Evolutionary conservation across 2,113 vertebrate species (phyloP).

Genomic region (Thryonomys swinderianus): DNA sequence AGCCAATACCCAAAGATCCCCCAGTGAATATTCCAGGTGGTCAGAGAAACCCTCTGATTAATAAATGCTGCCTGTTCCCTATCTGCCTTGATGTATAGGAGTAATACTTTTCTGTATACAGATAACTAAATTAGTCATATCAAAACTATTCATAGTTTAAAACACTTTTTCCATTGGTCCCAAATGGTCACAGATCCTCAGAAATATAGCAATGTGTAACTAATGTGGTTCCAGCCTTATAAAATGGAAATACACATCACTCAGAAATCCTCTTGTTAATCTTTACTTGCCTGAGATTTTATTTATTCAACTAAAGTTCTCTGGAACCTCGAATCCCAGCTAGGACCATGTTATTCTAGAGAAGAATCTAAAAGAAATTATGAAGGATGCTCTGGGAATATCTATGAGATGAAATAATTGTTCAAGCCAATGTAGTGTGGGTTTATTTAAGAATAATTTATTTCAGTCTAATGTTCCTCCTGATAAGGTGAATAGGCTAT

Average conservation of each 20-base stretch:
- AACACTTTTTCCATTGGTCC: not conserved
- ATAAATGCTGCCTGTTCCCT: conserved; percentile 6
- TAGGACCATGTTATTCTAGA: not conserved
- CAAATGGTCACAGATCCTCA: not conserved
- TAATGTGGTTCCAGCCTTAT: not conserved
- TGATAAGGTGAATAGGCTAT: not conserved
- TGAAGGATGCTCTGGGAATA: not conserved
- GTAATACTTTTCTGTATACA: not conserved
- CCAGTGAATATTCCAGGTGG: not conserved
- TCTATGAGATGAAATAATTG: not conserved
- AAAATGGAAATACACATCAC: conserved; percentile 1
- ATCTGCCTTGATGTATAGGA: not conserved
- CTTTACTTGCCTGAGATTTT: not conserved
- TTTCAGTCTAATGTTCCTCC: conserved; percentile 30
- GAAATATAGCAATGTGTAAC: not conserved
- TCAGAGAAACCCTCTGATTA: not conserved
- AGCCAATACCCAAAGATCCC: not conserved
- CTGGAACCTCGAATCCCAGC: not conserved
- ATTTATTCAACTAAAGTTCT: conserved; percentile 15
- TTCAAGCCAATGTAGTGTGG: not conserved
- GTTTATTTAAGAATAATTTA: not conserved
- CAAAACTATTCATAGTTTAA: conserved; percentile 27
- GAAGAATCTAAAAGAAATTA: conserved; percentile 7
- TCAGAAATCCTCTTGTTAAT: not conserved
- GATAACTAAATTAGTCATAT: not conserved